Evolutionary conservation across 2,113 vertebrate species (phyloP).

Genomic region (Manacus vitellinus): DNA sequence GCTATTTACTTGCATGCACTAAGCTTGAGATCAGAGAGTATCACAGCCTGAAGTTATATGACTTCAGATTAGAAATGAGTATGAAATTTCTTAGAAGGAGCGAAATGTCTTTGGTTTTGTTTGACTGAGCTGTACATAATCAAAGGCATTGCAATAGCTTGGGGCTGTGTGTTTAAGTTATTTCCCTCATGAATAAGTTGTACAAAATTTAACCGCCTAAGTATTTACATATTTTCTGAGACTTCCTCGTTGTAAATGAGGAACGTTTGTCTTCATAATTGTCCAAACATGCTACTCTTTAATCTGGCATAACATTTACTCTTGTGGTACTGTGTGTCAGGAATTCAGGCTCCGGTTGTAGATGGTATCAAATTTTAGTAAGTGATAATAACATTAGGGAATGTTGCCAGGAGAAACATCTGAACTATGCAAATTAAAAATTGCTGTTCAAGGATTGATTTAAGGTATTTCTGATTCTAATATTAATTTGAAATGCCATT

Average conservation of each 20-base stretch:
- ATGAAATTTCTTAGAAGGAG: not conserved
- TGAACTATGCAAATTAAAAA: constrained; percentile 50
- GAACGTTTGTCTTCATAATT: constrained; percentile 27
- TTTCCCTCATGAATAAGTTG: not conserved
- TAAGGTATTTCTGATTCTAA: not conserved
- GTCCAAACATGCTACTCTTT: constrained; percentile 53
- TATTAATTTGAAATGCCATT: constrained; percentile 9
- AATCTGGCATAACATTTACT: constrained; percentile 41
- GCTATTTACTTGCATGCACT: not conserved
- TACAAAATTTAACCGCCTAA: constrained; percentile 17
- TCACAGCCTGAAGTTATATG: not conserved
- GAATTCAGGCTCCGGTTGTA: constrained; percentile 52
- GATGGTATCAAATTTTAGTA: constrained; percentile 58
- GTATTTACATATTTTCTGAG: constrained; percentile 57
- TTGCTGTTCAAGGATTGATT: not conserved
- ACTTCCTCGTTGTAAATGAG: constrained; percentile 34
- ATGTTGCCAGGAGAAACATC: constrained; percentile 52
- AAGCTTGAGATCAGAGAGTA: constrained; percentile 20
- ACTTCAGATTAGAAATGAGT: not conserved
- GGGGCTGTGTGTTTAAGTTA: not conserved
- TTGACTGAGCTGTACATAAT: not conserved
- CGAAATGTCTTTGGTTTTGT: not conserved
- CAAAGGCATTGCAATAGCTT: not conserved
- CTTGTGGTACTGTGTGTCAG: constrained; percentile 20
- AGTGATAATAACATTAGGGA: constrained; percentile 49